Evolutionary conservation across 2,888 invertebrate species (phyloP), one percentile per base, ranked within the genome.

Genomic region (Hyposoter didymator): DNA sequence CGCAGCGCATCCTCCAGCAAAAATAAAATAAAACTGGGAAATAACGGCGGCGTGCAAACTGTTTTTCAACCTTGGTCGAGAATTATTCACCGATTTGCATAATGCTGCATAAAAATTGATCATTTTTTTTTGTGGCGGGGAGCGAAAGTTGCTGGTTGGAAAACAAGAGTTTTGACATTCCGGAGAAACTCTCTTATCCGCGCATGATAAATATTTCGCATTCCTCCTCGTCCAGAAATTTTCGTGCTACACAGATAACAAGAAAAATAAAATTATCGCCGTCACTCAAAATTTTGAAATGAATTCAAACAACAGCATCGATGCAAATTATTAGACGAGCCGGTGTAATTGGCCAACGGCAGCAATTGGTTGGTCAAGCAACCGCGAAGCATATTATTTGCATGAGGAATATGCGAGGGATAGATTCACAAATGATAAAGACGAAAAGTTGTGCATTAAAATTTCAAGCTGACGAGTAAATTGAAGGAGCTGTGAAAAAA

Each of bases 91-190:
- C n/a, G 45, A 86, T 87, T 87, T 89, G 82, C 88, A 88, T 89
- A 88, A 88, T 89, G 85, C 82, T 84, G 85, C 87, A 86, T 87
- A 82, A 87, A 88, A 88, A 89, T 88, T 84, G 83, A 86, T 84
- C 88, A 80, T 67, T 78, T 66, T 78, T 66, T 70, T 39, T 35
- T 75, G 19, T 64, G 35, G 28, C 45, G 17, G 66, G 22, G 70
- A 39, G 49, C 59, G 75, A 75, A 35, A 19, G 52, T 83, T 78
- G 52, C 81, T 78, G 76, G 35, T 19, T 70, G 47, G 19, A 19
- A 10, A 55, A 28, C 45, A 80, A 75, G 3, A 49, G 85, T 88
- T 88, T 39, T 59, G 32, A 75, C 62, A 39, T 75, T 75, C 67
- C 47, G 47, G 14, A 28, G 22, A 12, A 55, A 12, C 12, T 22